Evolutionary conservation across 2,888 invertebrate species (phyloP).

Genomic region (Tupiocoris notatus): DNA sequence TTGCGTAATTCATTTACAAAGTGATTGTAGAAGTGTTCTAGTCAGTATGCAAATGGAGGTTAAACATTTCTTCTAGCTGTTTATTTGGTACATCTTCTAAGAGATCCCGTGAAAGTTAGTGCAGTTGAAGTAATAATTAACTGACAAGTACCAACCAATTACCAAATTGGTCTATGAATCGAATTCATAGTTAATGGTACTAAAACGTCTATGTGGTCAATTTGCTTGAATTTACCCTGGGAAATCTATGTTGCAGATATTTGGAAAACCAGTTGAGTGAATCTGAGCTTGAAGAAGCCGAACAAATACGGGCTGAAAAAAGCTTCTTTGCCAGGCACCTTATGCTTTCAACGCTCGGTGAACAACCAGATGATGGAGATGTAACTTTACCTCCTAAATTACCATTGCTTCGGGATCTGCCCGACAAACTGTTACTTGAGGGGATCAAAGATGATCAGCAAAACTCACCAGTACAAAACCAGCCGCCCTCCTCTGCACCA

Average conservation of each 20-base stretch:
- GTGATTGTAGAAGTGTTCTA: no score
- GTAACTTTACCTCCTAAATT: conserved; percentile 20
- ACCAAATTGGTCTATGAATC: no score
- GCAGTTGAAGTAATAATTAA: no score
- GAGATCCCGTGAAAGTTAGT: no score
- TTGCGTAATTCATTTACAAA: no score
- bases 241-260: conserved; percentile 59
- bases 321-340: conserved; percentile 70
- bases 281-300: conserved; percentile 59
- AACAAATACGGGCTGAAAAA: conserved; percentile 63
- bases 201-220: no score
- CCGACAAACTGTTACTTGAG: conserved; percentile 20
- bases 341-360: conserved; percentile 56
- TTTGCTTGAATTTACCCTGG: no score
- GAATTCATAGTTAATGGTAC: no score
- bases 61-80: no score
- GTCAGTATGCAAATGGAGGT: no score
- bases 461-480: background rate
- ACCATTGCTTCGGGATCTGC: conserved; percentile 35
- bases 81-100: no score
- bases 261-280: conserved; percentile 62
- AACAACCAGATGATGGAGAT: conserved; percentile 25
- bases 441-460: background rate
- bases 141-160: no score
- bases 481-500: background rate